A percentile compares a stretch with the other conserved stretches of the same genome.
Evolutionary conservation across 1,140 invertebrate genomes (phyloP).

Genomic region (Neodiprion lecontei): DNA sequence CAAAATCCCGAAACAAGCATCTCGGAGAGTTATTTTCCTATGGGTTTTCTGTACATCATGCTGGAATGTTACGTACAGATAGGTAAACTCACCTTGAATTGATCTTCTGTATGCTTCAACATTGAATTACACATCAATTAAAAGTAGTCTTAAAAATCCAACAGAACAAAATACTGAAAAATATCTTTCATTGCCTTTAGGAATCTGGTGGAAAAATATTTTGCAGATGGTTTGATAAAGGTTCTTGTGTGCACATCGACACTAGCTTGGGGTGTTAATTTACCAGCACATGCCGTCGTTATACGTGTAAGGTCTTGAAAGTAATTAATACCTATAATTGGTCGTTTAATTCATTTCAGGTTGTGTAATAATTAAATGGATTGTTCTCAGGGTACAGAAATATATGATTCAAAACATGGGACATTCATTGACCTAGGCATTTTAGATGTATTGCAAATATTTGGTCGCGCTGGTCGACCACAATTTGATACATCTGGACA

Average conservation of each 20-base stretch:
- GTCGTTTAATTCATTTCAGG: slow-evolving; percentile 4
- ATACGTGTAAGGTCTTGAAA: slow-evolving; percentile 75
- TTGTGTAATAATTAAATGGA: slow-evolving; percentile 3
- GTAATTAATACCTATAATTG: slow-evolving; percentile 11
- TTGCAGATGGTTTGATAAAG: slow-evolving; percentile 87
- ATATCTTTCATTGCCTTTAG: slow-evolving; percentile 54
- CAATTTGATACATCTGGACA: slow-evolving; percentile 93
- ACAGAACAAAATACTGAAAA: slow-evolving; percentile 23
- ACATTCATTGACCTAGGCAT: slow-evolving; percentile 95
- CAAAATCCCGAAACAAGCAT: slow-evolving; percentile 77
- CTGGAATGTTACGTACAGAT: slow-evolving; percentile 89
- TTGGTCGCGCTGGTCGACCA: slow-evolving; percentile 96
- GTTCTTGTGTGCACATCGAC: slow-evolving; percentile 98
- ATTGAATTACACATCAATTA: background rate
- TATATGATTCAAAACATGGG: slow-evolving; percentile 96
- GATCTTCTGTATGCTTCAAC: background rate
- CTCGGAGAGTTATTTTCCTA: slow-evolving; percentile 82
- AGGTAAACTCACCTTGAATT: slow-evolving; percentile 63
- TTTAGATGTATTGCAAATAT: slow-evolving; percentile 98
- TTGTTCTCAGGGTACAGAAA: slow-evolving; percentile 86
- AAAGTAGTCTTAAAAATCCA: slow-evolving; percentile 19
- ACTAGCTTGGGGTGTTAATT: slow-evolving; percentile 98
- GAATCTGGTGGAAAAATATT: slow-evolving; percentile 87
- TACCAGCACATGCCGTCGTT: slow-evolving; percentile 97
- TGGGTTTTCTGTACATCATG: slow-evolving; percentile 97